A percentile compares a stretch with the other conserved stretches of the same genome.
Conservation (phyloP, 2,888 invertebrate genomes). For the Zele albiditarsus region DNA sequence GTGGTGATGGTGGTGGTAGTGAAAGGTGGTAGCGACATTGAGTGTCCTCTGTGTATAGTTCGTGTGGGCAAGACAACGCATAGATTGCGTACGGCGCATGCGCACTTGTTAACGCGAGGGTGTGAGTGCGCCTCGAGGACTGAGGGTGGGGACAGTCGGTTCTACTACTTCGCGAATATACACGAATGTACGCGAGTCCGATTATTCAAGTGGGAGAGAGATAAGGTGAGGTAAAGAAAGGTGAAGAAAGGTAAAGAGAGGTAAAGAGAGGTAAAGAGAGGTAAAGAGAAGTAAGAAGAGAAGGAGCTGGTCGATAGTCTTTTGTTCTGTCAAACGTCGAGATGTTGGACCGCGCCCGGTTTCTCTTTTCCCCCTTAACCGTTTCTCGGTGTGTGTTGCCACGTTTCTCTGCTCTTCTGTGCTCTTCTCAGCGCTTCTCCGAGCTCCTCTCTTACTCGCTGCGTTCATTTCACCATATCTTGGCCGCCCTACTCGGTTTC, state of each 20-base stretch:
- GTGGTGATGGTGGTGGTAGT: too few relatives aligned
- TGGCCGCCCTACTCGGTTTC: conserved; percentile 37
- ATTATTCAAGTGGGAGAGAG: conserved; percentile 35
- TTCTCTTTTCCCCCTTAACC: conserved; percentile 37
- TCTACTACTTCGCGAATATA: conserved; percentile 29
- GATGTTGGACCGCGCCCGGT: conserved; percentile 64
- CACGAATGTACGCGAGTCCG: conserved; percentile 19
- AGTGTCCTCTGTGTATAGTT: conserved; percentile 7
- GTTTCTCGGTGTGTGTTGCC: conserved; percentile 13
- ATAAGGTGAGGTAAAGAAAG: conserved; percentile 25
- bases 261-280: too few relatives aligned
- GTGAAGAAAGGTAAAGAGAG: too few relatives aligned
- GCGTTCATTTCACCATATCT: conserved; percentile 22
- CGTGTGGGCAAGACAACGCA: not conserved
- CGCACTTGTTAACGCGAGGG: conserved; percentile 22
- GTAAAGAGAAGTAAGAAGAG: not conserved
- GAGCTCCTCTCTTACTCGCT: conserved; percentile 8
- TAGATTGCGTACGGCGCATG: conserved; percentile 13
- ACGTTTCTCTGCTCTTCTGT: not conserved
- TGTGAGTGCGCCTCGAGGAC: not conserved
- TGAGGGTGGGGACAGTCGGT: not conserved
- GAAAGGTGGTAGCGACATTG: conserved; percentile 10
- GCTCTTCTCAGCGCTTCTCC: not conserved
- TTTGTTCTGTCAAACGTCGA: conserved; percentile 72
- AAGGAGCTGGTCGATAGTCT: conserved; percentile 65